Conservation (phyloP, 2,888 invertebrate species). For the Onchidella celtica region DNA sequence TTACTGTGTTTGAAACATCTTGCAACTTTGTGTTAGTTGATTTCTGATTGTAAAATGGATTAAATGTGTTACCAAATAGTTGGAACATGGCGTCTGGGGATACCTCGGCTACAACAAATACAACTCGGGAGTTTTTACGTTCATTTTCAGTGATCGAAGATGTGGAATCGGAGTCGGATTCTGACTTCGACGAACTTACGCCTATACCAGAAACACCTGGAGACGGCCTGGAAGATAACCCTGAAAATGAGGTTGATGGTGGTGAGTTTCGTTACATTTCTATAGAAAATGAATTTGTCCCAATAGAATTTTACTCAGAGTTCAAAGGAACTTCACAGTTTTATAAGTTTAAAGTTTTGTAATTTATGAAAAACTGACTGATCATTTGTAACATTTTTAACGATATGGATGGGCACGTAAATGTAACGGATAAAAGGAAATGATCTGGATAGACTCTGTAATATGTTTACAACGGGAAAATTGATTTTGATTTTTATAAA, state of each 20-base stretch:
- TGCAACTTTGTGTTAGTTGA: neutral
- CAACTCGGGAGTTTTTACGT: constrained; percentile 42
- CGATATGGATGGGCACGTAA: too few relatives aligned
- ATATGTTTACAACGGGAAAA: too few relatives aligned
- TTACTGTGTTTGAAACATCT: neutral
- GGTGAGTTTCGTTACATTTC: constrained; percentile 16
- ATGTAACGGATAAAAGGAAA: too few relatives aligned
- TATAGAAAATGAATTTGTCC: neutral
- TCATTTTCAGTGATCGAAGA: constrained; percentile 47
- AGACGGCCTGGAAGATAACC: constrained; percentile 5
- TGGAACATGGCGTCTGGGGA: constrained; percentile 33
- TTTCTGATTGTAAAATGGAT: neutral
- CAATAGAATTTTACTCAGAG: too few relatives aligned
- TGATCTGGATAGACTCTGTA: too few relatives aligned
- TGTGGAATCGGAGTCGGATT: constrained; percentile 45
- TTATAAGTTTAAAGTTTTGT: too few relatives aligned
- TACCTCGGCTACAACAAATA: constrained; percentile 30
- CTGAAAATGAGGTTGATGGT: neutral
- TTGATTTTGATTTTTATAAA: too few relatives aligned
- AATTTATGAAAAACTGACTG: too few relatives aligned
- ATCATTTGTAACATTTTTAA: too few relatives aligned
- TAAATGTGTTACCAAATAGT: neutral
- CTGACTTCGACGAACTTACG: constrained; percentile 45
- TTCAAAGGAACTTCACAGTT: too few relatives aligned
- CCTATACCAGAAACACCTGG: constrained; percentile 49